A percentile compares a stretch with the other conserved stretches of the same genome.
Conservation (phyloP, 2,113 vertebrate genomes). For the Hemibates koningsi region DNA sequence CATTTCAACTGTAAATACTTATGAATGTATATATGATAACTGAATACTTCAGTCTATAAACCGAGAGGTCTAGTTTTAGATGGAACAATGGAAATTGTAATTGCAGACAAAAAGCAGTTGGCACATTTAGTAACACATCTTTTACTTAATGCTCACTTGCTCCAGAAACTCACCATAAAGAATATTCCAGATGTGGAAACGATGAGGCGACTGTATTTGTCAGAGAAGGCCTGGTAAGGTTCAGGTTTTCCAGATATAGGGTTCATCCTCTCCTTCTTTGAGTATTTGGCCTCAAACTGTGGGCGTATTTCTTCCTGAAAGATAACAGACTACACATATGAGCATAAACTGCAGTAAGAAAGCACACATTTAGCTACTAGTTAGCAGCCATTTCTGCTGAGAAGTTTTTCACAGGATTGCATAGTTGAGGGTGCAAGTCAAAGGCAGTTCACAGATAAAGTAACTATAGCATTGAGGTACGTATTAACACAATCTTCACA, state of each 20-base stretch:
- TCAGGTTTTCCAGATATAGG: constrained; percentile 91
- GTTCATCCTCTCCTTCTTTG: constrained; percentile 89
- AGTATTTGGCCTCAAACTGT: constrained; percentile 95
- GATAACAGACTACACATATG: neutral
- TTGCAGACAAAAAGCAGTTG: neutral
- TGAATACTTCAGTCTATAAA: neutral
- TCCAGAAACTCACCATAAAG: constrained; percentile 82
- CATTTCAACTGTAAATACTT: neutral
- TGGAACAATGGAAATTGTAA: neutral
- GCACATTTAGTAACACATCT: neutral
- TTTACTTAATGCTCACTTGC: neutral
- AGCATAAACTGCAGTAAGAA: neutral
- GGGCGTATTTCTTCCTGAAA: constrained; percentile 90
- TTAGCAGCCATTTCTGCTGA: neutral
- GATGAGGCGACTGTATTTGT: constrained; percentile 91
- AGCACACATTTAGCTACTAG: neutral
- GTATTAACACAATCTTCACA: neutral
- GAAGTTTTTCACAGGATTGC: neutral
- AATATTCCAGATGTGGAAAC: constrained; percentile 92
- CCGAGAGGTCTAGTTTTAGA: neutral
- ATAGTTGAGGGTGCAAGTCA: neutral
- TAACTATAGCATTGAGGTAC: neutral
- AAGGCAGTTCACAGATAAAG: neutral
- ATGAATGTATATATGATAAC: neutral
- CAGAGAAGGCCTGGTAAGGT: constrained; percentile 89